These are phyloP conservation scores for Pachycephus smyrnensis DNA, from an alignment of 2,888 invertebrate species.

Conservation along the genomic window DNA sequence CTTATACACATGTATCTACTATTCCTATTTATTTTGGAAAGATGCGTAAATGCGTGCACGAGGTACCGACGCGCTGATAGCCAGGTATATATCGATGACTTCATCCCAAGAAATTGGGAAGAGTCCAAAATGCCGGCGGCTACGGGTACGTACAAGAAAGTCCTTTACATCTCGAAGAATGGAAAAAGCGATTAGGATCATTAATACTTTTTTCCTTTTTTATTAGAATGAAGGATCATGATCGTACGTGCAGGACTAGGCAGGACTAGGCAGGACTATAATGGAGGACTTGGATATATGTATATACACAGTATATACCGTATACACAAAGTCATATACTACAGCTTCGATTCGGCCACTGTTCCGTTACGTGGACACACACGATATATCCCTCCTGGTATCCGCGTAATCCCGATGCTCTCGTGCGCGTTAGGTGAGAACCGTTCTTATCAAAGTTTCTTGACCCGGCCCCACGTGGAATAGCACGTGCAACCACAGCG, in stretches of 20 bases:
- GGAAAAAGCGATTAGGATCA: not conserved
- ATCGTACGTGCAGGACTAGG: not conserved
- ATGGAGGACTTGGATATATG: too few relatives aligned
- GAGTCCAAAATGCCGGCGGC: not conserved
- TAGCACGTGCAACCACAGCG: conserved; percentile 39
- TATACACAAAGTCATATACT: too few relatives aligned
- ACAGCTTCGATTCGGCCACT: not conserved
- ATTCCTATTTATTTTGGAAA: not conserved
- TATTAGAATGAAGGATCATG: not conserved
- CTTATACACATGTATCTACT: not conserved
- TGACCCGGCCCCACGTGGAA: conserved; percentile 42
- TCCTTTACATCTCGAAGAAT: not conserved
- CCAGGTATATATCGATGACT: not conserved
- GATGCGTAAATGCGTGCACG: not conserved
- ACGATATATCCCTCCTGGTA: not conserved
- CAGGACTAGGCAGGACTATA: too few relatives aligned
- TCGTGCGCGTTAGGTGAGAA: not conserved
- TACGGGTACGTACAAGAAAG: not conserved
- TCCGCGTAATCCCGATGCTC: not conserved
- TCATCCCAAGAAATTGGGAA: too few relatives aligned
- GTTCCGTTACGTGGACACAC: not conserved
- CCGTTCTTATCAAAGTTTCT: conserved; percentile 26
- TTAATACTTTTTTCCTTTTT: not conserved
- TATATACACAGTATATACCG: too few relatives aligned
- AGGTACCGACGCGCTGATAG: not conserved